phyloP scores from a whole-genome alignment of 2,888 invertebrate genomes.

The Drosophila macrospina region DNA sequence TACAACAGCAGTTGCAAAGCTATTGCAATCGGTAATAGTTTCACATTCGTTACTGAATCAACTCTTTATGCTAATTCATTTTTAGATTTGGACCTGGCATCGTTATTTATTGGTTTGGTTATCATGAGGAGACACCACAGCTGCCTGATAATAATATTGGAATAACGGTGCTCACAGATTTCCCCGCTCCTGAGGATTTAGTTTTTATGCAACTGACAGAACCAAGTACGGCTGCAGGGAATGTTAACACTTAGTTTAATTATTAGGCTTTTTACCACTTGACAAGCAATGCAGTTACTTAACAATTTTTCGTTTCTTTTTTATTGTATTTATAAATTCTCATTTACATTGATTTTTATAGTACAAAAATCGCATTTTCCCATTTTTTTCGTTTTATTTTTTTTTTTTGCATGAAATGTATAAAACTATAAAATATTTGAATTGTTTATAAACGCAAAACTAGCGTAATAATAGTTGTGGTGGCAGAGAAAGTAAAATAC shows the following conservation, averaged over 20 bases:
- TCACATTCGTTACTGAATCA: background rate
- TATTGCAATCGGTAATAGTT: slow-evolving; percentile 91
- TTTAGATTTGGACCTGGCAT: slow-evolving; percentile 94
- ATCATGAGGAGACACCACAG: slow-evolving; percentile 87
- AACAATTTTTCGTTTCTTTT: slow-evolving; percentile 48
- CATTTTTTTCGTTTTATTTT: slow-evolving; percentile 19
- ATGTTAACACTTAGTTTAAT: slow-evolving; percentile 3
- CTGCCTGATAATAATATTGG: slow-evolving; percentile 88
- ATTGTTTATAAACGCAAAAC: slow-evolving; percentile 29
- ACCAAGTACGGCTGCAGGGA: background rate
- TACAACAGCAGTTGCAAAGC: slow-evolving; percentile 93
- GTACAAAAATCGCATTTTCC: slow-evolving; percentile 42
- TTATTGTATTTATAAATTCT: slow-evolving; percentile 59
- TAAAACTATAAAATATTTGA: slow-evolving; percentile 54
- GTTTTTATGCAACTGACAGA: slow-evolving; percentile 72
- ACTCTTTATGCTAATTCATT: background rate
- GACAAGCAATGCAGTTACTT: slow-evolving; percentile 18
- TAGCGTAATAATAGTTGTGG: slow-evolving; percentile 22
- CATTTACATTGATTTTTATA: slow-evolving; percentile 52
- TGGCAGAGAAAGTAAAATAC: slow-evolving; percentile 31
- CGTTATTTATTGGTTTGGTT: slow-evolving; percentile 98
- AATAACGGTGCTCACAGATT: slow-evolving; percentile 87
- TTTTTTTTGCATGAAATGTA: slow-evolving; percentile 40
- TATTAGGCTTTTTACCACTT: slow-evolving; percentile 1
- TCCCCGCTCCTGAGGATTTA: slow-evolving; percentile 86